These are phyloP conservation scores for Enteromius treurensis DNA, from an alignment of 2,797 vertebrate genomes.

Conservation along the genomic window DNA sequence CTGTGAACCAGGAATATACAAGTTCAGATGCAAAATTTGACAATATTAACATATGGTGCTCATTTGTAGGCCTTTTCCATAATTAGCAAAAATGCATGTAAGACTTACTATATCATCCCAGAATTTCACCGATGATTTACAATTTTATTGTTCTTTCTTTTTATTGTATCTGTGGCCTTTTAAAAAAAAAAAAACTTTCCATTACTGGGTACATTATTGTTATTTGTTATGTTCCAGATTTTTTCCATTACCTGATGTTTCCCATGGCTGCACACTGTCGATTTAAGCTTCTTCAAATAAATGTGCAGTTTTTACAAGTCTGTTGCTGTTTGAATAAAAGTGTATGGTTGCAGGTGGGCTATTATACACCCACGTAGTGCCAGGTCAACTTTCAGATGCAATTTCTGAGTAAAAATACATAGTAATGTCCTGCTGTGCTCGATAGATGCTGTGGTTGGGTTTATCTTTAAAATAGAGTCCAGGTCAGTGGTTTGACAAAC, in stretches of 20 bases:
- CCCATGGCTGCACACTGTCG: background rate
- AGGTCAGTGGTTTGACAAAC: background rate
- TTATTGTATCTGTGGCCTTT: background rate
- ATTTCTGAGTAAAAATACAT: constrained; percentile 4
- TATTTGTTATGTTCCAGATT: background rate
- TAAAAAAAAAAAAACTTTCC: background rate
- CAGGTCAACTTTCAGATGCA: background rate
- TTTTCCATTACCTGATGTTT: background rate
- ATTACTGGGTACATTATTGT: background rate
- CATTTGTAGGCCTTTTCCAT: background rate
- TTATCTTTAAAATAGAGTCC: background rate
- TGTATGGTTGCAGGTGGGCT: background rate
- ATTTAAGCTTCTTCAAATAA: constrained; percentile 9
- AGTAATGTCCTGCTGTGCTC: background rate
- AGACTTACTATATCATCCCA: background rate
- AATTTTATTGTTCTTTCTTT: background rate
- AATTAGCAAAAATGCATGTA: background rate
- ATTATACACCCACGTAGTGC: background rate
- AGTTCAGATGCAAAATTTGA: background rate
- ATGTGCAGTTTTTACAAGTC: background rate
- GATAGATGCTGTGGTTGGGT: background rate
- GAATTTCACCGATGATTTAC: background rate
- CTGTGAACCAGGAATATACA: background rate
- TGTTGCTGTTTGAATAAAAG: background rate
- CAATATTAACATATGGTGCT: background rate